Evolutionary conservation across 2,797 vertebrate species (phyloP).

Genomic region (Macropus fuliginosus): DNA sequence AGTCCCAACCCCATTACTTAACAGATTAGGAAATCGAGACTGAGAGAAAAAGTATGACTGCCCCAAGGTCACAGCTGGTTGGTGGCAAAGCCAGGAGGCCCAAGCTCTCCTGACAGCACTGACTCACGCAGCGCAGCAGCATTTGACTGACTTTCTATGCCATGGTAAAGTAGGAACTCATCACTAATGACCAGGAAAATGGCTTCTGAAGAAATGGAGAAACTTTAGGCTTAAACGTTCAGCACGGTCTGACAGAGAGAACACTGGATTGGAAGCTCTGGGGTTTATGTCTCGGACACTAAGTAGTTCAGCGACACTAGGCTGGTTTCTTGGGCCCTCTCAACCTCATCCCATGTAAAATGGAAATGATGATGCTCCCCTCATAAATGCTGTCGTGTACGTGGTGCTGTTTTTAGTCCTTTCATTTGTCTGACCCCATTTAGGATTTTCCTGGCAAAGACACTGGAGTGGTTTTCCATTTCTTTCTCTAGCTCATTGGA

Average conservation of each 20-base stretch:
- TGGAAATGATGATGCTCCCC: too few species aligned
- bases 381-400: too few species aligned
- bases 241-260: too few species aligned
- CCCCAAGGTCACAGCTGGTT: background rate
- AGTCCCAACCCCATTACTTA: background rate
- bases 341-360: background rate
- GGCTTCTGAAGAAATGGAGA: background rate
- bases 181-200: background rate
- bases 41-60: background rate
- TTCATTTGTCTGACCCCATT: too few species aligned
- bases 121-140: background rate
- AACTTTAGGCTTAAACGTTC: background rate
- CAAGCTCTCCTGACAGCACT: background rate
- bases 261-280: too few species aligned
- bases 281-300: too few species aligned
- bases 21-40: background rate
- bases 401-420: too few species aligned
- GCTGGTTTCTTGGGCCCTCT: too few species aligned
- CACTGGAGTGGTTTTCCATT: background rate
- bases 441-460: background rate
- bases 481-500: too few species aligned
- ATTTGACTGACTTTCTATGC: background rate
- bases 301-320: too few species aligned
- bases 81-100: background rate
- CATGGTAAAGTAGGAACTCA: conserved; percentile 6